Conservation (phyloP, 2,888 invertebrate species). For the Trypoxylon attenuatum region DNA sequence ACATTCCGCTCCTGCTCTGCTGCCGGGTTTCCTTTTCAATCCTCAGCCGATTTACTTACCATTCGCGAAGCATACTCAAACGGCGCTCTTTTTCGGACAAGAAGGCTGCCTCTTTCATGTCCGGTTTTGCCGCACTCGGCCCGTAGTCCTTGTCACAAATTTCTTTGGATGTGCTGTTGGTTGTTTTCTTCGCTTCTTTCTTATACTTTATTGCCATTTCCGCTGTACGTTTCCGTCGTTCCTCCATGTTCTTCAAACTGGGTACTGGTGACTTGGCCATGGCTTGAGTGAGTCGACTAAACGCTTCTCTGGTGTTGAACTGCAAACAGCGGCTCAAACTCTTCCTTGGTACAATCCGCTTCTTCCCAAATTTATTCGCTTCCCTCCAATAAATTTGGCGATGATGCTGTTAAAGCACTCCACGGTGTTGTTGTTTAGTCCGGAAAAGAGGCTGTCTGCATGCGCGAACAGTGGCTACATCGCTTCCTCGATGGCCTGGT, state of each 20-base stretch:
- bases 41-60: background rate
- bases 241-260: background rate
- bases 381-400: too few species aligned
- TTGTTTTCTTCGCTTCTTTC: background rate
- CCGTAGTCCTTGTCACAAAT: slow-evolving; percentile 8
- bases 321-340: background rate
- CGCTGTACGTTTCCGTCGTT: background rate
- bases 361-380: too few species aligned
- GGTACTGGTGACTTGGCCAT: background rate
- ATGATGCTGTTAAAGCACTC: too few species aligned
- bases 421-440: too few species aligned
- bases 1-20: background rate
- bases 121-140: background rate
- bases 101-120: background rate
- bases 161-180: background rate
- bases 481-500: too few species aligned
- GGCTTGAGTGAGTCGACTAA: background rate
- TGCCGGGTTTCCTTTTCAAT: background rate
- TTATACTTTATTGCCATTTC: background rate
- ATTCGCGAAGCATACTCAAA: background rate
- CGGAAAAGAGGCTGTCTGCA: background rate
- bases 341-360: background rate
- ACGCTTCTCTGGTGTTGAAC: background rate
- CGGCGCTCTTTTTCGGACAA: background rate
- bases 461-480: background rate